These are phyloP conservation scores for Nothoprocta perdicaria DNA, from an alignment of 2,113 vertebrate species.

Conservation along the genomic window DNA sequence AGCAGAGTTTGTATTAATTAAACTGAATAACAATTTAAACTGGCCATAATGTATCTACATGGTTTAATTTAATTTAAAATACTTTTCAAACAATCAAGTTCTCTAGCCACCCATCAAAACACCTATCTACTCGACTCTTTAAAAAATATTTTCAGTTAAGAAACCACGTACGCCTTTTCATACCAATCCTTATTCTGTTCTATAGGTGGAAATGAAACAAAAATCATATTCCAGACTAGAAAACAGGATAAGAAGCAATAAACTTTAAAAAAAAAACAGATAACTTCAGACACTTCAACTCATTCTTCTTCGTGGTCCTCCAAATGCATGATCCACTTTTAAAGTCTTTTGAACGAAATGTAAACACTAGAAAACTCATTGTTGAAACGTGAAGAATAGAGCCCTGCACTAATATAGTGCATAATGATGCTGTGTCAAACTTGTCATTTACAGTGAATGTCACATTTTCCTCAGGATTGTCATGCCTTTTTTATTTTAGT, in stretches of 20 bases:
- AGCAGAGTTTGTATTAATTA: conserved; percentile 77
- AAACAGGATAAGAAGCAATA: conserved; percentile 75
- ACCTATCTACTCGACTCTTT: conserved; percentile 52
- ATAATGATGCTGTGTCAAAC: conserved; percentile 78
- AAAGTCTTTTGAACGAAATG: conserved; percentile 78
- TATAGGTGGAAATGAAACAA: conserved; percentile 65
- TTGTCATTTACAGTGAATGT: conserved; percentile 78
- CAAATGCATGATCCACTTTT: conserved; percentile 75
- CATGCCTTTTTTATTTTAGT: conserved; percentile 64
- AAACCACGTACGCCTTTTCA: conserved; percentile 63
- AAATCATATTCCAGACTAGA: conserved; percentile 70
- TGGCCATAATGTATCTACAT: conserved; percentile 71
- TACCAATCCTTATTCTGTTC: conserved; percentile 56
- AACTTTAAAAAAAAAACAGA: conserved; percentile 76
- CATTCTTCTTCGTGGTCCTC: conserved; percentile 67
- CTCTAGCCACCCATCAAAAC: conserved; percentile 67
- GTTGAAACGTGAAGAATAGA: conserved; percentile 82
- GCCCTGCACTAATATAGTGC: conserved; percentile 98
- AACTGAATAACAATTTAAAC: conserved; percentile 78
- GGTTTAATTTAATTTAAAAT: conserved; percentile 76
- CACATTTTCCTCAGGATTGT: conserved; percentile 78
- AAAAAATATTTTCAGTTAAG: conserved; percentile 60
- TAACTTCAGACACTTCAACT: conserved; percentile 73
- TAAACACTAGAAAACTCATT: conserved; percentile 91
- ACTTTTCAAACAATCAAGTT: conserved; percentile 65